Base-by-base conservation (phyloP, 2,888 invertebrate genomes). In the Leucozona laternaria region DNA sequence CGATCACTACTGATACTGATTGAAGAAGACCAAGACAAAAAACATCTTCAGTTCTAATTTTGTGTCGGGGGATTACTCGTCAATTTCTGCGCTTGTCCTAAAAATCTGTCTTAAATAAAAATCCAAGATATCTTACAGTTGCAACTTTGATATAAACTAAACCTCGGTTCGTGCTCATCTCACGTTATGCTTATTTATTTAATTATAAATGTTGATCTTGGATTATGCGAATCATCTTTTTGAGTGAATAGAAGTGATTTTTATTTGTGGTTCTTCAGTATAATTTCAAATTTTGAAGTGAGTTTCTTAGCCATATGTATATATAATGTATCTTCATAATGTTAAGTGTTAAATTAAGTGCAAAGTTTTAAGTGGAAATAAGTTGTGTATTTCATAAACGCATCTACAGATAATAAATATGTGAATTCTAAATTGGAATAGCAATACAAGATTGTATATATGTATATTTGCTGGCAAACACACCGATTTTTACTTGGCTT, bases 1-100 rank as follows among this genome's bases (percentile, higher is more conserved):
- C 76, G 80, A 57, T 72, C 72, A 66, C 40, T 48, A 48, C 66
- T 45, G 45, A 31, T 48, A n/a, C 6, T 28, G 28, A 31, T 31
- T 48, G 25, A 22, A 13, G 13, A 71, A 50, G 48, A 78, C 45
- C 45, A 71, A 34, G 55, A 45, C 45, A 34, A 81, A 81, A 34
- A 81, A 81, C 57, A 53, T 78, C 75, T 86, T 64, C 34, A 79
- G 70, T 82, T 58, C 37, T 70, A 37, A 62, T 50, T 82, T 73
- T 22, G 78, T 31, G 25, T n/a, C 48, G 55, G 34, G 28, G 28
- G 28, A 40, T 37, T 40, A 43, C 25, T 50, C n/a, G 31, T 25
- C 37, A 25, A 79, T 17, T 25, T 77, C 50, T 58, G 17, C 34
- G 20, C 7, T 53, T 22, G 43, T 60, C 20, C n/a, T 5, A 31